Base-by-base conservation (phyloP, 1,140 invertebrate genomes). In the Pachyrhynchus sulphureomaculatus region DNA sequence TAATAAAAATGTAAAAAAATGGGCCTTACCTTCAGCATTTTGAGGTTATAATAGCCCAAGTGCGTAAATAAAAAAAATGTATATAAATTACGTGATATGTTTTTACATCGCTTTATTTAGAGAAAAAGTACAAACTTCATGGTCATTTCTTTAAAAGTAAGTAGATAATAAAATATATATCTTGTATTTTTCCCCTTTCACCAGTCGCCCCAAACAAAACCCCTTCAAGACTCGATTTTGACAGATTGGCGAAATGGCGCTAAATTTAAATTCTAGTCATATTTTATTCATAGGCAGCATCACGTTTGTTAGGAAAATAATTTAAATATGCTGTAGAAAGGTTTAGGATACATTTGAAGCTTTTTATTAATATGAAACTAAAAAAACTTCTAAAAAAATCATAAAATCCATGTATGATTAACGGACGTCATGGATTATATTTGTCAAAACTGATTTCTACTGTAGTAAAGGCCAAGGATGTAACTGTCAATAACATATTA, bases 21-120 rank as follows among this genome's bases (percentile, higher is more conserved):
- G 56, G 26, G 36, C 8, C 23, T 54, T 62, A 70, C 68, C 66
- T 70, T 70, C 45, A 70, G 42, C 68, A 70, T 70, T 59, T 68
- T 70, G 12, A 56, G 55, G 64, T 56, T 64, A 64, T n/a, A 61
- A 20, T 13, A 3, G 1, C 8, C 1, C 12, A 24, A 12, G 9
- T 12, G 12, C 2, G 12, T 34, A 44, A 5, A 32, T 6, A 32
- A 15, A 29, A 49, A 49, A 49, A 32, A 49, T 29, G 1, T n/a
- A 26, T 33, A 32, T 24, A n/a, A 21, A 13, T 56, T 56, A 29
- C 0, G 12, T 51, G 56, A 58, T 56, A 56, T 56, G 53, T 56
- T 29, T 32, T 26, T 26, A 45, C 53, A 53, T 39, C 12, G 13
- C 36, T 6, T 24, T 39, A 39, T 39, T 53, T 53, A 39, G n/a